A percentile compares a stretch with the other conserved stretches of the same genome.
Evolutionary conservation across 2,797 vertebrate genomes (phyloP).

Genomic region (Pelochelys cantorii): DNA sequence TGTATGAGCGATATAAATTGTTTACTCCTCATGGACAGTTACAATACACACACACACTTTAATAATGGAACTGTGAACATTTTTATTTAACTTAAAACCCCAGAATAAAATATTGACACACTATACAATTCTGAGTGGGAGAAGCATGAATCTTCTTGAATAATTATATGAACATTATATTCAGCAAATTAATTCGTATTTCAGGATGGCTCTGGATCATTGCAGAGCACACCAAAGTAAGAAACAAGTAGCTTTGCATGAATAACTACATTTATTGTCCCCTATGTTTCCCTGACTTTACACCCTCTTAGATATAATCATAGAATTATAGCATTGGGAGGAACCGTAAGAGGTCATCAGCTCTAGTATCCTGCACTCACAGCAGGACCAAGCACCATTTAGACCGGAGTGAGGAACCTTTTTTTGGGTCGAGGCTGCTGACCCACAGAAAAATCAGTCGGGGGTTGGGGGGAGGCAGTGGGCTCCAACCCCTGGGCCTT

Average conservation of each 20-base stretch:
- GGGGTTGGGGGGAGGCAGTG: too few species aligned
- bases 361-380: too few species aligned
- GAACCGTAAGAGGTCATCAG: too few species aligned
- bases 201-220: not conserved
- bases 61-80: not conserved
- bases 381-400: too few species aligned
- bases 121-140: conserved; percentile 27
- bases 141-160: conserved; percentile 14
- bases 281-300: not conserved
- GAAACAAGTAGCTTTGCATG: not conserved
- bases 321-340: too few species aligned
- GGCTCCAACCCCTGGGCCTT: too few species aligned
- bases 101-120: conserved; percentile 6
- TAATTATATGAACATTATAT: not conserved
- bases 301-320: not conserved
- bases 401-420: too few species aligned
- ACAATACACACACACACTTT: not conserved
- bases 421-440: too few species aligned
- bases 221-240: not conserved
- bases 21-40: not conserved
- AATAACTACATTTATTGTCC: not conserved
- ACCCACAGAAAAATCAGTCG: too few species aligned
- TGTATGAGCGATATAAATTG: not conserved
- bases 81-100: conserved; percentile 11
- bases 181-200: not conserved